Evolutionary conservation across 2,113 vertebrate genomes (phyloP), one percentile per base, ranked within the genome.

Genomic region (Pseudorasbora parva): DNA sequence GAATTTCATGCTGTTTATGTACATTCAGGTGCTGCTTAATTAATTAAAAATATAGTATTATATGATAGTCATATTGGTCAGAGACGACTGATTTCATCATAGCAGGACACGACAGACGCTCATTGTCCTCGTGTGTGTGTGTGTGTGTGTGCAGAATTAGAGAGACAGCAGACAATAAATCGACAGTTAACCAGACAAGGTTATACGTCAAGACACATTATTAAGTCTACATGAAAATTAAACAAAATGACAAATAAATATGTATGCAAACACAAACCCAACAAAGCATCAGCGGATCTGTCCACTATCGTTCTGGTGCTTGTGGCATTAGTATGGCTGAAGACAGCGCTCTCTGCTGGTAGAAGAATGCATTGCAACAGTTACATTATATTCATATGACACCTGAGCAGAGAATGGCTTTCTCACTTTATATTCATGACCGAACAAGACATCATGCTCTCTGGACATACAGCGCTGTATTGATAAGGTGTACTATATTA

Each of bases 11-110:
- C 82, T 21, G 21, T 78, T 77, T 77, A 83, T 83, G 75, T 56
- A 83, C 74, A 83, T 69, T 78, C 82, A 83, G 82, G 82, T 45
- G 82, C 82, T 77, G 82, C 45, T 72, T 72, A 72, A 72, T 71
- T 71, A 45, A 71, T 68, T 78, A 68, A 77, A 82, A 82, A 74
- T 74, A 82, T 60, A 69, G 82, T 78, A 45, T 56, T 17, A 54
- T 25, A 33, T 74, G 33, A 73, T 75, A 41, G 49, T 56, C 27
- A 69, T 83, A 78, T 47, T 54, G 54, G 23, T 68, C 72, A 66
- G 21, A 51, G 41, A 30, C 6, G 25, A 43, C 5, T 43, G 82
- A 54, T 43, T 23, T 43, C n/a, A 77, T 23, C 82, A 43, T 9
- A 82, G 41, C 47, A 73, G 80, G 12, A n/a, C 69, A 59, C 9